Evolutionary conservation across 1,140 invertebrate species (phyloP), one percentile per base, ranked within the genome.

Genomic region (Ceratosolen fusciceps): DNA sequence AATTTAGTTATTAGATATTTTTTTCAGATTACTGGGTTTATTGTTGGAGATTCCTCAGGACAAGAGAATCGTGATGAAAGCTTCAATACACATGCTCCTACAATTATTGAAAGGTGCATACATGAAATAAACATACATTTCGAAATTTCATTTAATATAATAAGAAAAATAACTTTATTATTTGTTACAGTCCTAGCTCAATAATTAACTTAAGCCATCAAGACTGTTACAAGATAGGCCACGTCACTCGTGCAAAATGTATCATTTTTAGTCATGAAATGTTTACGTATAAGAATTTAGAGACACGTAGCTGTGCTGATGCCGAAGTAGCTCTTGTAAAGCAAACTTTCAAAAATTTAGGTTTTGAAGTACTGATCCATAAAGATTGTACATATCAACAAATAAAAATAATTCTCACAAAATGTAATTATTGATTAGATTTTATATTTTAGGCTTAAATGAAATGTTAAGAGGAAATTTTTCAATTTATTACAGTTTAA

Each of bases 211-310:
- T 67, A 3, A 31, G 43, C 21, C 8, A 24, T n/a, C 9, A 26
- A 60, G 84, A 90, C 37, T 86, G 82, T 54, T 96, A 96, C 83
- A 92, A 93, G 39, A 95, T 94, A 93, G 90, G 92, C 77, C 92
- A 95, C 81, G 74, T 83, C 24, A 89, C 92, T 71, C 88, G 94
- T 31, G 96, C 95, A 12, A 90, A 91, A 26, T 95, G 95, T 26
- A 71, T 96, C 0, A 93, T 96, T 56, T 94, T 96, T 75, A 96
- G 96, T 86, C 94, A 96, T 84, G 92, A 93, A 83, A 82, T 87
- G 2, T 93, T 93, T 82, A 39, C 31, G 1, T 87, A 91, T 2
- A 85, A 85, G 2, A 81, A 71, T 21, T 74, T 83, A 21, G 71
- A 79, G 0, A 75, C 65, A 0, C 82, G 89, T 1, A 67, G 82